Evolutionary conservation across 2,797 vertebrate species (phyloP).

Genomic region (Sebastes melanostomus): DNA sequence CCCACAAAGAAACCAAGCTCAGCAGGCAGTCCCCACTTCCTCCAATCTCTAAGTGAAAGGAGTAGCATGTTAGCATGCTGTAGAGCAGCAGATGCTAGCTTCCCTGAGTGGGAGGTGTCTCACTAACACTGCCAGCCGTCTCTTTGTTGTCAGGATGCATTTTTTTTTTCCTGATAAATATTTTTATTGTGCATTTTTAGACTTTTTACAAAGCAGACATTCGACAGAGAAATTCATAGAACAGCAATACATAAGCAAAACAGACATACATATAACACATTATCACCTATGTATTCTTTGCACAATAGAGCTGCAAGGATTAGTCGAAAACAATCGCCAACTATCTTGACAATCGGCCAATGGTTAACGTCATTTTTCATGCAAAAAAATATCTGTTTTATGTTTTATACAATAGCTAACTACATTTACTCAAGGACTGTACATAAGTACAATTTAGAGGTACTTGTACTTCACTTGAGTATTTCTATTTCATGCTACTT

Average conservation of each 20-base stretch:
- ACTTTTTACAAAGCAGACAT: not conserved
- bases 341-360: not conserved
- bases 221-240: not conserved
- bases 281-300: not conserved
- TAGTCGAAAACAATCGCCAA: not conserved
- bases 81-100: slow-evolving; percentile 15
- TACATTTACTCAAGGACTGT: no score
- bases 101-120: slow-evolving; percentile 1
- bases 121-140: not conserved
- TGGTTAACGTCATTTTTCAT: not conserved
- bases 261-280: not conserved
- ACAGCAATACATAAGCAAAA: not conserved
- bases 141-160: not conserved
- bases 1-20: not conserved
- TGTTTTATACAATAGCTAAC: no score
- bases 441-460: no score
- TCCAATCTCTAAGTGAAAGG: not conserved
- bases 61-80: not conserved
- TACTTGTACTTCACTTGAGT: no score
- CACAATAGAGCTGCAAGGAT: not conserved
- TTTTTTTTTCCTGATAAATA: not conserved
- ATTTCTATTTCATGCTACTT: no score
- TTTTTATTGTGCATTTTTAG: not conserved
- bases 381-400: not conserved
- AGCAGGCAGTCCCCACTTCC: not conserved